Percentiles rank a stretch among this genome's conserved stretches.
phyloP scores from a whole-genome alignment of 2,888 invertebrate genomes.

The Erpobdella octoculata region DNA sequence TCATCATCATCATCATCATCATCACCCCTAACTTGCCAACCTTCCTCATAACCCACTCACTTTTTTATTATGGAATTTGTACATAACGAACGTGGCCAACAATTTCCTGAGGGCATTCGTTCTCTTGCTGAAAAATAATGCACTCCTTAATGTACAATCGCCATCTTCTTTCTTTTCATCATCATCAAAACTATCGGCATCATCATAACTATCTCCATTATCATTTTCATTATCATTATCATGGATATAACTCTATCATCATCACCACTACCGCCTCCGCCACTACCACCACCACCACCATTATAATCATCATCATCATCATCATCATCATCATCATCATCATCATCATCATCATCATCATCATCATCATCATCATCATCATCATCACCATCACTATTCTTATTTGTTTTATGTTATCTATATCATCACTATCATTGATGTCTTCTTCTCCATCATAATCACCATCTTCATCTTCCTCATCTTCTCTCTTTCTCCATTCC shows the following conservation, averaged over 20 bases:
- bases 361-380: neutral
- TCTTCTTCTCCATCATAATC: neutral
- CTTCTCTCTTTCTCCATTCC: neutral
- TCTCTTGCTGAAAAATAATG: too few relatives aligned
- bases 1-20: neutral
- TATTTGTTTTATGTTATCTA: neutral
- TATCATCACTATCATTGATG: neutral
- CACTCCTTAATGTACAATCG: too few relatives aligned
- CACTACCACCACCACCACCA: neutral
- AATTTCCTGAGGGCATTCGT: too few relatives aligned
- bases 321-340: constrained; percentile 14
- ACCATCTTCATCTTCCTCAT: neutral
- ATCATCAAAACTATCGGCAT: constrained; percentile 17
- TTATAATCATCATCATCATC: constrained; percentile 12
- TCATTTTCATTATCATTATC: constrained; percentile 1
- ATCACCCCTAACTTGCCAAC: too few relatives aligned
- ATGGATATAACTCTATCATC: neutral
- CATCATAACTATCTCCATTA: neutral
- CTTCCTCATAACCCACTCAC: too few relatives aligned
- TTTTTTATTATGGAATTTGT: too few relatives aligned
- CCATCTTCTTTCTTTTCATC: constrained; percentile 13
- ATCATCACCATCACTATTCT: neutral
- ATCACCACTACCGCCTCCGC: neutral
- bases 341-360: constrained; percentile 17
- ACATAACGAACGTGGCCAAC: too few relatives aligned